Evolutionary conservation across 2,113 vertebrate genomes (phyloP).

Genomic region (Vanacampus margaritifer): DNA sequence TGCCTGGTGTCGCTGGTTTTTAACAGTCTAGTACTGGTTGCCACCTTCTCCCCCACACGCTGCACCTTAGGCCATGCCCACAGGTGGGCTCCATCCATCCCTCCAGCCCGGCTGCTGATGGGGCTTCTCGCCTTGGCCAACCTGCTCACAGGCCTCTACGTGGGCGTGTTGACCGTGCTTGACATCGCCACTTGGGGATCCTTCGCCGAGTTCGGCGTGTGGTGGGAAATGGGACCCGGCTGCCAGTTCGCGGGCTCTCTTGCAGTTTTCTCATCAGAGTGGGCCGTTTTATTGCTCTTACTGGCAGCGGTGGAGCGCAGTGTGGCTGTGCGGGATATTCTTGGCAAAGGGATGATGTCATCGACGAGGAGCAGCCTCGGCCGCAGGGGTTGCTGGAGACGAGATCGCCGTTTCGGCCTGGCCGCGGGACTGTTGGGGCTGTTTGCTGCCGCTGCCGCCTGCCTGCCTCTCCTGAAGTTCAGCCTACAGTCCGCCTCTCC

Average conservation of each 20-base stretch:
- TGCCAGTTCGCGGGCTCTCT: slow-evolving; percentile 87
- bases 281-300: slow-evolving; percentile 84
- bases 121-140: slow-evolving; percentile 89
- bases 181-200: slow-evolving; percentile 91
- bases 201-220: slow-evolving; percentile 89
- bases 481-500: slow-evolving; percentile 82
- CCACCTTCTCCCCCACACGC: slow-evolving; percentile 76
- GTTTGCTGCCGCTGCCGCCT: slow-evolving; percentile 78
- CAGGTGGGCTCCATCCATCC: slow-evolving; percentile 44
- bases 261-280: slow-evolving; percentile 91
- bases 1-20: slow-evolving; percentile 89
- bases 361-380: slow-evolving; percentile 52
- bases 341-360: slow-evolving; percentile 73
- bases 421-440: slow-evolving; percentile 78
- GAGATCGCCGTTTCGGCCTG: slow-evolving; percentile 68
- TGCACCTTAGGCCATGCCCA: slow-evolving; percentile 29
- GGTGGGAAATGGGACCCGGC: slow-evolving; percentile 93
- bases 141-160: slow-evolving; percentile 88
- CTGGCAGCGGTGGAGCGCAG: slow-evolving; percentile 90
- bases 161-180: slow-evolving; percentile 83
- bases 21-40: slow-evolving; percentile 87
- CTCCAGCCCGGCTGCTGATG: slow-evolving; percentile 83
- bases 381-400: slow-evolving; percentile 60
- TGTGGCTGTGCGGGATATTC: slow-evolving; percentile 78
- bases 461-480: slow-evolving; percentile 80